Percentiles rank a stretch among this genome's conserved stretches.
Conservation (phyloP, 1,140 invertebrate species). For the Calycopis cecrops region DNA sequence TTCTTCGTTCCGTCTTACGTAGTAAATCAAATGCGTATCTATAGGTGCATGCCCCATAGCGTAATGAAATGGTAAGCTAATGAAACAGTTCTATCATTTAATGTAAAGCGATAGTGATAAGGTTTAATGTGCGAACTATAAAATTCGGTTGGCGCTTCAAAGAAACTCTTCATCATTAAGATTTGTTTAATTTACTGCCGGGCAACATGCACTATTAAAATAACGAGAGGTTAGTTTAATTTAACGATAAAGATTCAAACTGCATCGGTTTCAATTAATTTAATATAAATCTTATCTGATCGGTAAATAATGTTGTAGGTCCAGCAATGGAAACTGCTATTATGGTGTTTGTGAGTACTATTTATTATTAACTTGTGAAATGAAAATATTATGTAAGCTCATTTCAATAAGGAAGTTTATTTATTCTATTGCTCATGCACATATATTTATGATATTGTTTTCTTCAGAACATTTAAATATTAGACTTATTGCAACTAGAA, state of each 20-base stretch:
- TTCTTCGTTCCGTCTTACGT: slow-evolving; percentile 20
- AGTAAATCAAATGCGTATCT: slow-evolving; percentile 62
- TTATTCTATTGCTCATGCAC: not conserved
- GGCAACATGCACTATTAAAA: slow-evolving; percentile 15
- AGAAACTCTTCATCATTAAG: slow-evolving; percentile 20
- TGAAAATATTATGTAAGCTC: slow-evolving; percentile 3
- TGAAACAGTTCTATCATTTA: not conserved
- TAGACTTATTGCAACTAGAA: not conserved
- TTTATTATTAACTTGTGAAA: slow-evolving; percentile 12
- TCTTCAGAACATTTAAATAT: not conserved
- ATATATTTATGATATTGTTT: not conserved
- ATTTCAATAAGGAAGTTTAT: not conserved
- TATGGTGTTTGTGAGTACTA: slow-evolving; percentile 3
- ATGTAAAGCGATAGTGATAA: slow-evolving; percentile 26
- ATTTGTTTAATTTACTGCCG: slow-evolving; percentile 16
- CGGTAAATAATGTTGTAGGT: slow-evolving; percentile 24
- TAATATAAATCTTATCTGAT: slow-evolving; percentile 26
- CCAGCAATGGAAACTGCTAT: slow-evolving; percentile 17
- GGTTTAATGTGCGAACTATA: slow-evolving; percentile 56
- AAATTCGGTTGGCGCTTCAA: slow-evolving; percentile 47
- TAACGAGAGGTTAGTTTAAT: slow-evolving; percentile 22
- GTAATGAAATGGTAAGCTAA: slow-evolving; percentile 38
- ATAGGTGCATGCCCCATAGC: slow-evolving; percentile 46
- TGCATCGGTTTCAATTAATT: slow-evolving; percentile 25
- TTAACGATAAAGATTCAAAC: slow-evolving; percentile 22